Evolutionary conservation across 2,797 vertebrate genomes (phyloP), one percentile per base, ranked within the genome.

Genomic region (Brachyrhaphis roseni): DNA sequence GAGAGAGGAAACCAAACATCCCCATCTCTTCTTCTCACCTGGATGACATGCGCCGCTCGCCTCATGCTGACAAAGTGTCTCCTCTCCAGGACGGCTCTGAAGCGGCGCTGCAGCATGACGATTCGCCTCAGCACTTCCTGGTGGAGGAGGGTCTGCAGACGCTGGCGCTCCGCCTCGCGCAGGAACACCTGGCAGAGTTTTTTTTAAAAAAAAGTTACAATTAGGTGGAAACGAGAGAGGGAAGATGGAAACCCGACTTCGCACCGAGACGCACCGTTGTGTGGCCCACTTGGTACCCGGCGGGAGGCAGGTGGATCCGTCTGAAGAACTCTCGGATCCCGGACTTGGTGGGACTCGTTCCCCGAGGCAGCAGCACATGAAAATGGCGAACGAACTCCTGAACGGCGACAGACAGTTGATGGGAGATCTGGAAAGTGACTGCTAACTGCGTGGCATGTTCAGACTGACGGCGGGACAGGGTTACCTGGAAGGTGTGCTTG

Each of bases 351-450:
- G 97, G 92, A 55, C 89, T 92, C 45, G 95, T 96, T 77, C 95
- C 95, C 87, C 90, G 96, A 0, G 97, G 97, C 87, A 98, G 94
- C 85, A 99, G 96, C 79, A 99, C 97, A 1, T 96, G 96, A 93
- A 99, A 99, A 90, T 98, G 98, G 87, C 87, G 96, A 79, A 97
- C 96, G 92, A 99, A 99, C 90, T 99, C 97, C 98, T 99, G 91
- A 26, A 92, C 80, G 31, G 13, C 41, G 11, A 28, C 4, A 34
- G 20, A 62, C 16, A 23, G 18, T 6, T 20, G 1, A 34, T 49
- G 39, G 18, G 10, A 75, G 57, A 43, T 7, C 16, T 1, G 18
- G 4, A 64, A 76, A 23, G 20, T 2, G 28, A 26, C n/a, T 34
- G 45, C 55, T 23, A 23, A 12, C 23, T 12, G n/a, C 31, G 41